Evolutionary conservation across 1,140 invertebrate species (phyloP).

Genomic region (Pollicipes pollicipes): DNA sequence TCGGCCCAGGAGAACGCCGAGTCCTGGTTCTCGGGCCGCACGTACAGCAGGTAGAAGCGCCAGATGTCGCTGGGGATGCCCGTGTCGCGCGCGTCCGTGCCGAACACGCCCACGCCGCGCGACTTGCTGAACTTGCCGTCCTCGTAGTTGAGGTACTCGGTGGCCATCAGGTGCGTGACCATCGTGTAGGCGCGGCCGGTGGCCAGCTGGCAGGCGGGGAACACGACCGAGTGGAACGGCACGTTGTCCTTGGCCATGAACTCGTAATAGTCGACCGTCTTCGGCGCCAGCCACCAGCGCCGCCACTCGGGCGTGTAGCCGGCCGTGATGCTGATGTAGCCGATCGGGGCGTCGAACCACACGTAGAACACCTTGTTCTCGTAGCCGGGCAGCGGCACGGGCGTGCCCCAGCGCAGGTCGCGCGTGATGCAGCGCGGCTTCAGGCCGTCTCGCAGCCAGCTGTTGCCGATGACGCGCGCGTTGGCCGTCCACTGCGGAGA

Average conservation of each 20-base stretch:
- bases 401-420: slow-evolving; percentile 95
- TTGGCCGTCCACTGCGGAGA: slow-evolving; percentile 71
- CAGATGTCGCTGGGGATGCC: slow-evolving; percentile 92
- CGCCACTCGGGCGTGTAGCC: slow-evolving; percentile 74
- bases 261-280: slow-evolving; percentile 68
- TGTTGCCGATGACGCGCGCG: slow-evolving; percentile 64
- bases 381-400: slow-evolving; percentile 77
- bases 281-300: slow-evolving; percentile 83
- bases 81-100: slow-evolving; percentile 70
- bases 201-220: slow-evolving; percentile 76
- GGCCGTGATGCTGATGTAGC: slow-evolving; percentile 93
- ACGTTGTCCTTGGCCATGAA: slow-evolving; percentile 99
- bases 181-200: slow-evolving; percentile 59
- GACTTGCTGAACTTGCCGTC: slow-evolving; percentile 98
- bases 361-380: slow-evolving; percentile 93
- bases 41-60: slow-evolving; percentile 89
- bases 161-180: slow-evolving; percentile 79
- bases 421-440: slow-evolving; percentile 89
- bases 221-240: slow-evolving; percentile 93
- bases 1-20: slow-evolving; percentile 87
- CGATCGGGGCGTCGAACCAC: slow-evolving; percentile 98
- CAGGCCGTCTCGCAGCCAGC: slow-evolving; percentile 84
- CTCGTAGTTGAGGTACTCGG: slow-evolving; percentile 99
- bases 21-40: slow-evolving; percentile 84
- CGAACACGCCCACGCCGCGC: slow-evolving; percentile 92